A percentile compares a stretch with the other conserved stretches of the same genome.
Evolutionary conservation across 2,113 vertebrate genomes (phyloP).

Genomic region (Istiophorus platypterus): DNA sequence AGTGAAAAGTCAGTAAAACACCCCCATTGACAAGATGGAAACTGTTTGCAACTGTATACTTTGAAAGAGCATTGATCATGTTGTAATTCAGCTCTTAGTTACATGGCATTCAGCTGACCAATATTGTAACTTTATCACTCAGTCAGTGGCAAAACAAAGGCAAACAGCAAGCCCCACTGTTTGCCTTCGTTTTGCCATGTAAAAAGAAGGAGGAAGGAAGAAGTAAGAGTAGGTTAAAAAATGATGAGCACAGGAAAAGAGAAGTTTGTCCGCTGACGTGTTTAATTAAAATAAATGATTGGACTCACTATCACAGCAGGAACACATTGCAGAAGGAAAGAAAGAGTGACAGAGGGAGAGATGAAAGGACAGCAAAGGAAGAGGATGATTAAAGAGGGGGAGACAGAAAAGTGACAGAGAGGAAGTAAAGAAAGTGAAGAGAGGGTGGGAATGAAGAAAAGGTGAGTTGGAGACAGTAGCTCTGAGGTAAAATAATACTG

Average conservation of each 20-base stretch:
- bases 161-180: constrained; percentile 46
- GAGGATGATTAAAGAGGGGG: constrained; percentile 57
- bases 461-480: constrained; percentile 37
- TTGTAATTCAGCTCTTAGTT: no score
- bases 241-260: constrained; percentile 61
- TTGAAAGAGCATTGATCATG: no score
- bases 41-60: no score
- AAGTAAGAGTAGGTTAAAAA: constrained; percentile 49
- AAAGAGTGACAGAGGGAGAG: constrained; percentile 61
- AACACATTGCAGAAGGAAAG: constrained; percentile 65
- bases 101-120: no score
- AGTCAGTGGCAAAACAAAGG: constrained; percentile 44
- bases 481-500: constrained; percentile 33
- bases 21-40: no score
- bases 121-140: no score
- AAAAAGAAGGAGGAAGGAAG: no score
- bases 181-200: no score
- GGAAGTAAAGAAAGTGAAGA: constrained; percentile 22
- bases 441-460: constrained; percentile 20
- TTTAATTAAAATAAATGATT: constrained; percentile 77
- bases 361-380: constrained; percentile 61
- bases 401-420: constrained; percentile 53
- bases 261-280: constrained; percentile 59
- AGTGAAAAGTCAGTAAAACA: no score
- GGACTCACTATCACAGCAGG: constrained; percentile 71